These are phyloP conservation scores for Botrylloides violaceus DNA, from an alignment of 23 tunicate species.

Conservation along the genomic window DNA sequence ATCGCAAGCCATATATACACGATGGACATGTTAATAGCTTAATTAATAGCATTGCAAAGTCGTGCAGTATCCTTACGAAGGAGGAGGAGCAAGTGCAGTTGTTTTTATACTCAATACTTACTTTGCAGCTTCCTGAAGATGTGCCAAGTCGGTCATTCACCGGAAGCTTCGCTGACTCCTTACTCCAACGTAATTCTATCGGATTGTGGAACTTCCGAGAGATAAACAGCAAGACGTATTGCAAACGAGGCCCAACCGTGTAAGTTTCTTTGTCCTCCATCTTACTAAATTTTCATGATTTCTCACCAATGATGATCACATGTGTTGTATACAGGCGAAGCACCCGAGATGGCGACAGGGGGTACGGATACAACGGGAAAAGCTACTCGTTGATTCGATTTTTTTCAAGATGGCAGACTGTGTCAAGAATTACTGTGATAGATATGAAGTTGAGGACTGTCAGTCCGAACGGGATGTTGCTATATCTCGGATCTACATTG, in stretches of 20 bases:
- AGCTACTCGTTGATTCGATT: slow-evolving; percentile 56
- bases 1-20: too few relatives aligned
- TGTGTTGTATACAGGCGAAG: too few relatives aligned
- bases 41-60: background rate
- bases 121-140: slow-evolving; percentile 16
- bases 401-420: background rate
- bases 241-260: slow-evolving; percentile 54
- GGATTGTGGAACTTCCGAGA: slow-evolving; percentile 75
- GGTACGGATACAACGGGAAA: slow-evolving; percentile 52
- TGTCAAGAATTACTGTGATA: background rate
- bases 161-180: slow-evolving; percentile 86
- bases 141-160: slow-evolving; percentile 37
- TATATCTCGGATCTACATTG: slow-evolving; percentile 32
- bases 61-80: too few relatives aligned
- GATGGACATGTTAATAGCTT: background rate
- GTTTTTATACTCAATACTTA: background rate
- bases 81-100: too few relatives aligned
- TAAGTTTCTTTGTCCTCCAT: too few relatives aligned
- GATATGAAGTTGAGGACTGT: slow-evolving; percentile 43
- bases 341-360: too few relatives aligned
- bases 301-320: too few relatives aligned
- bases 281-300: too few relatives aligned
- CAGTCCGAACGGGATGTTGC: slow-evolving; percentile 55
- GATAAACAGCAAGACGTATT: slow-evolving; percentile 30
- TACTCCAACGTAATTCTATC: slow-evolving; percentile 55